Evolutionary conservation across 2,888 invertebrate species (phyloP), one percentile per base, ranked within the genome.

Genomic region (Andrena marginata): DNA sequence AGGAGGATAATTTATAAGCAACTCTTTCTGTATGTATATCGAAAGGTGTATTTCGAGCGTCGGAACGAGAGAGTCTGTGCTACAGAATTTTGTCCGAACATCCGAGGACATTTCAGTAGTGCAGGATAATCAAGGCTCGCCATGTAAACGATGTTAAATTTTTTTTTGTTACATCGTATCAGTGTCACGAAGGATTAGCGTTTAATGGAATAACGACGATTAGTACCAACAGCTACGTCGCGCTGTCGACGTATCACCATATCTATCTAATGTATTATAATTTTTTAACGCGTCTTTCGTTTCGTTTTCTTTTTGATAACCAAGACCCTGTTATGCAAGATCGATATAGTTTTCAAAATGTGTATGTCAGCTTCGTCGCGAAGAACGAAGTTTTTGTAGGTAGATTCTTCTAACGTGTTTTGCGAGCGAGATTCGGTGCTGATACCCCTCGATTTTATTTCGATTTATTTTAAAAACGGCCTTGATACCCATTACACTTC

Each of bases 1-100:
- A 79, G 62, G 83, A 56, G 23, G 74, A 82, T 83, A 82, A 84
- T 88, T 88, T 87, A 77, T 74, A 83, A 77, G 76, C 71, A 62
- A 80, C 70, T 64, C 71, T 81, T 78, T 83, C 74, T 63, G 51
- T 77, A 75, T 74, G 72, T 85, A 80, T 85, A 78, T 87, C 76
- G 75, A 68, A 85, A 73, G 51, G 75, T 76, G 77, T 86, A 88
- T 85, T 88, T 84, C 85, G 78, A 63, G 85, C 80, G 82, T 87
- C 82, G 65, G 77, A 78, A 79, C 67, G 75, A 79, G 26, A 26
- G 78, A 85, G 84, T 84, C 85, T 88, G 82, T 85, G 33, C 88
- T 88, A 85, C 86, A 82, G 78, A 88, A 84, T 88, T 80, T 62
- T 75, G 10, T 77, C 62, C 67, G 70, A 79, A 82, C 68, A 29